A percentile compares a stretch with the other conserved stretches of the same genome.
phyloP scores from a whole-genome alignment of 2,113 vertebrate species.

The Psittacara wagleri region DNA sequence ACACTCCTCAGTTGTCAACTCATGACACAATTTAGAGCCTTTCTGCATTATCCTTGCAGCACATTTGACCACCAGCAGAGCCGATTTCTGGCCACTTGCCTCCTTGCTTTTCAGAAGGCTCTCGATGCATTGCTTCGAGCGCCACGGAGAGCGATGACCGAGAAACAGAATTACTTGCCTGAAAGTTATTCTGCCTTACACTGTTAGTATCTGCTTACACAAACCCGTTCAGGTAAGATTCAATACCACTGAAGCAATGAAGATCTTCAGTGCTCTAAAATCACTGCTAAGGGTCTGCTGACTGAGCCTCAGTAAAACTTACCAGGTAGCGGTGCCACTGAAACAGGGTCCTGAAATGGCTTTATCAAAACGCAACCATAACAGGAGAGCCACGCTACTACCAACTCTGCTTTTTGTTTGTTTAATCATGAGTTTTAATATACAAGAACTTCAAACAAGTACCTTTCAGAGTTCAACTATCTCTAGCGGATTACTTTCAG shows the following conservation, averaged over 20 bases:
- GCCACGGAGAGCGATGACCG: rapidly evolving
- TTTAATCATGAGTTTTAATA: neutral
- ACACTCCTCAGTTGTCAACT: neutral
- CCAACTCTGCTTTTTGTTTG: neutral
- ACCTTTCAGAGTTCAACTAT: neutral
- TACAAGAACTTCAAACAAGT: neutral
- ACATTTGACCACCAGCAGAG: conserved; percentile 17
- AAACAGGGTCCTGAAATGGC: neutral
- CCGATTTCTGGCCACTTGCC: conserved; percentile 21
- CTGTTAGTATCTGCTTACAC: neutral
- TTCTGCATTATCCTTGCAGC: conserved; percentile 21
- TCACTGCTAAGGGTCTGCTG: neutral
- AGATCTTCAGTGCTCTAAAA: neutral
- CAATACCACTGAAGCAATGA: neutral
- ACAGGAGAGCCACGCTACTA: neutral
- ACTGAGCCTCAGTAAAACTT: neutral
- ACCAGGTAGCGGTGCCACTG: neutral
- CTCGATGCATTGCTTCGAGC: neutral
- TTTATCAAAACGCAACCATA: neutral
- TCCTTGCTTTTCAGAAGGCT: conserved; percentile 16
- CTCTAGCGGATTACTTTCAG: neutral
- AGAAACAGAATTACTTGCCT: neutral
- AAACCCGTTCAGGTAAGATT: neutral
- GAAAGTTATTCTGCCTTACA: neutral
- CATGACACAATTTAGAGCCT: conserved; percentile 32